These are phyloP conservation scores for Halcyon senegalensis DNA, from an alignment of 2,113 vertebrate genomes.

Conservation along the genomic window DNA sequence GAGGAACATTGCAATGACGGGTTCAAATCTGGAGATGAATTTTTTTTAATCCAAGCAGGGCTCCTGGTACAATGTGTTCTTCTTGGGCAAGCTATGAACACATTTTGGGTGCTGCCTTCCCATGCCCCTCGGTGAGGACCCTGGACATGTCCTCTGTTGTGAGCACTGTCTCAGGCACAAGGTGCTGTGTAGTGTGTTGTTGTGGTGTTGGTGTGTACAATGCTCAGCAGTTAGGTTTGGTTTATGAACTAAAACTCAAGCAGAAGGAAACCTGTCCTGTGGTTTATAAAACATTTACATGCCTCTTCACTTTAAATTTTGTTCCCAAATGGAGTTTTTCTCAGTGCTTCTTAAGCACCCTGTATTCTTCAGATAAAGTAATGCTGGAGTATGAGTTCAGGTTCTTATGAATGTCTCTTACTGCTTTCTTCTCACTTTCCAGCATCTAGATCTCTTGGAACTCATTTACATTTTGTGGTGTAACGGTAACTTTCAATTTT, in stretches of 20 bases:
- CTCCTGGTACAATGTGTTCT: not conserved
- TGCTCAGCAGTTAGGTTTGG: not conserved
- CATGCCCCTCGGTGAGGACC: fast-evolving
- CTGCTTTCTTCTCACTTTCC: not conserved
- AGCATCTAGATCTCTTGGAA: not conserved
- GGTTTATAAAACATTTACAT: not conserved
- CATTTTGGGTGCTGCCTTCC: fast-evolving
- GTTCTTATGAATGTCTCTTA: not conserved
- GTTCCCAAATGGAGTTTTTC: not conserved
- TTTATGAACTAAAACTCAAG: not conserved
- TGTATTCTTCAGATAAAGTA: not conserved
- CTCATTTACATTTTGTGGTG: not conserved
- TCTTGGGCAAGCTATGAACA: not conserved
- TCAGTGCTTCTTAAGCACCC: not conserved
- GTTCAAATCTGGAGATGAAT: not conserved
- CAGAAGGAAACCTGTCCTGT: not conserved
- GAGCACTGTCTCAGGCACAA: not conserved
- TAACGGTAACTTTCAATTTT: not conserved
- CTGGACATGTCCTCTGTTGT: not conserved
- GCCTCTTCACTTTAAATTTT: not conserved
- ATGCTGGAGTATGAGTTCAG: not conserved
- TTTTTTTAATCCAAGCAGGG: not conserved
- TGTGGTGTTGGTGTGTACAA: fast-evolving
- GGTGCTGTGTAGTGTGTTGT: fast-evolving
- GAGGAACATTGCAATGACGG: not conserved